Percentiles rank a stretch among this genome's conserved stretches.
Evolutionary conservation across 2,113 vertebrate species (phyloP).

Genomic region (Zosterops hypoxanthus): DNA sequence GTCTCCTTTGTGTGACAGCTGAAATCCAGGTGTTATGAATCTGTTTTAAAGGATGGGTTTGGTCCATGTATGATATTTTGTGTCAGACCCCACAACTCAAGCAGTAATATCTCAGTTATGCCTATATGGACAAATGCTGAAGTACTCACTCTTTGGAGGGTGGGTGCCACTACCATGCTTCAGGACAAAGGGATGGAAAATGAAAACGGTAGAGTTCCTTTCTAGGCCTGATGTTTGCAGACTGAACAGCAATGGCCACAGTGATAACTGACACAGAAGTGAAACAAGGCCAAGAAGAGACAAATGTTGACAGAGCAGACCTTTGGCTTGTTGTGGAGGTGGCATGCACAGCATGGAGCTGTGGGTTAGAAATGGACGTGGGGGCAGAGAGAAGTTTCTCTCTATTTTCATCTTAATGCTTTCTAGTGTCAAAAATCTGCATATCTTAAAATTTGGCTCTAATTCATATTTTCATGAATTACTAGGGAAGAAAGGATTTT

Average conservation of each 20-base stretch:
- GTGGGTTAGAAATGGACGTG: neutral
- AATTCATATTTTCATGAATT: neutral
- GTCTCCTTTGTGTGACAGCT: neutral
- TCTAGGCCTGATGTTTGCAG: neutral
- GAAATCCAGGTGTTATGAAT: neutral
- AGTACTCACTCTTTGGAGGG: neutral
- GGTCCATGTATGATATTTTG: neutral
- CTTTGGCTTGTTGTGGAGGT: neutral
- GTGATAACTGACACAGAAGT: accelerated
- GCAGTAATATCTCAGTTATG: neutral
- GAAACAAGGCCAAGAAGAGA: neutral
- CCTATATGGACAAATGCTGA: neutral
- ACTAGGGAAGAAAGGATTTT: neutral
- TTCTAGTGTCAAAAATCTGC: neutral
- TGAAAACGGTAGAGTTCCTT: neutral
- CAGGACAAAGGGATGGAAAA: neutral
- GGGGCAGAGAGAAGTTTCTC: neutral
- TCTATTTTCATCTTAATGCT: neutral
- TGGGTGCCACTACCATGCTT: neutral
- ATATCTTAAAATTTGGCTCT: neutral
- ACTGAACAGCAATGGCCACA: neutral
- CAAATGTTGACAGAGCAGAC: neutral
- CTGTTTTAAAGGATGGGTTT: neutral
- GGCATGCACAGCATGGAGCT: neutral
- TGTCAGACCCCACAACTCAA: neutral